Conservation (phyloP, 1,140 invertebrate genomes). For the Littorina saxatilis region DNA sequence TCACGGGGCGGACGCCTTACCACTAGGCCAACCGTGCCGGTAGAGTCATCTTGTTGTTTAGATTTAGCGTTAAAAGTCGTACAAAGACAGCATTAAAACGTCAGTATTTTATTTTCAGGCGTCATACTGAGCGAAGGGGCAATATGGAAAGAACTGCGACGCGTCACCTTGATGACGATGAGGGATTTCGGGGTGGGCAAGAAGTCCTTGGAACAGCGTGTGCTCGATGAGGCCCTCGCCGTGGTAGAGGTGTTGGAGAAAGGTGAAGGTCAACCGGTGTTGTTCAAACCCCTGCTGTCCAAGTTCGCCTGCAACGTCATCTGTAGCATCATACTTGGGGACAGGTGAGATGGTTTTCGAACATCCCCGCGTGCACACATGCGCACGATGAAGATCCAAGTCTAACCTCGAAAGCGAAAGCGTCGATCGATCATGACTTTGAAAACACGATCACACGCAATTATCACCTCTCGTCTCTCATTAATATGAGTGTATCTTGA, state of each 20-base stretch:
- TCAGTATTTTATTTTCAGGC: constrained; percentile 27
- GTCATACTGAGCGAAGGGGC: constrained; percentile 39
- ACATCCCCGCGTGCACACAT: too few relatives aligned
- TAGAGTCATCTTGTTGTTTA: too few relatives aligned
- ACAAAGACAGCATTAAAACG: too few relatives aligned
- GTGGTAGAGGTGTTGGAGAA: constrained; percentile 46
- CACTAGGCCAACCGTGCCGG: too few relatives aligned
- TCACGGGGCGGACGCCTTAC: too few relatives aligned
- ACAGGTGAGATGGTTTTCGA: constrained; percentile 54
- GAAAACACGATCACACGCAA: too few relatives aligned
- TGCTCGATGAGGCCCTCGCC: constrained; percentile 57
- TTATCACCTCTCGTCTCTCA: too few relatives aligned
- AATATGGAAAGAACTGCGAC: constrained; percentile 76
- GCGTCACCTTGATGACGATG: constrained; percentile 92
- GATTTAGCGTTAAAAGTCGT: too few relatives aligned
- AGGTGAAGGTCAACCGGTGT: constrained; percentile 43
- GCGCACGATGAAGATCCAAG: too few relatives aligned
- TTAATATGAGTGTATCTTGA: too few relatives aligned
- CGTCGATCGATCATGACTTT: too few relatives aligned
- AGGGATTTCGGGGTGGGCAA: constrained; percentile 87
- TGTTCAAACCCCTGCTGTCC: constrained; percentile 52
- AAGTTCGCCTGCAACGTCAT: constrained; percentile 63
- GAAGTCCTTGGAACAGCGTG: constrained; percentile 58
- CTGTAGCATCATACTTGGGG: constrained; percentile 64
- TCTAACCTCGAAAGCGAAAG: too few relatives aligned